Evolutionary conservation across 2,113 vertebrate genomes (phyloP).

Genomic region (Haemorhous mexicanus): DNA sequence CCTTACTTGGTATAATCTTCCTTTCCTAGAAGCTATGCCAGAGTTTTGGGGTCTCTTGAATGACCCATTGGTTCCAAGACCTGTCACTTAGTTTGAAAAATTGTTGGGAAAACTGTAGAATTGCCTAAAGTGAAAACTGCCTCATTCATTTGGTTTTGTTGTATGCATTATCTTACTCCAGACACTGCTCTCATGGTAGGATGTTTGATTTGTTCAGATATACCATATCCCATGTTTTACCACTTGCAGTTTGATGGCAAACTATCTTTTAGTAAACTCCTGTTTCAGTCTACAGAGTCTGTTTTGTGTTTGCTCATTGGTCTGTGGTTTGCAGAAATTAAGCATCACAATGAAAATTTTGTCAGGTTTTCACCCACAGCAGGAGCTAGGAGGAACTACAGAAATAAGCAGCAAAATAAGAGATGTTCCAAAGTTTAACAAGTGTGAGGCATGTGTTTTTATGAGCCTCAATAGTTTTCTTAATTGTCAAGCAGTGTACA

Average conservation of each 20-base stretch:
- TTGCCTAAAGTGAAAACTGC: background rate
- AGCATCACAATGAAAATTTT: background rate
- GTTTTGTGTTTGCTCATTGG: background rate
- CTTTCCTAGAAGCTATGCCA: background rate
- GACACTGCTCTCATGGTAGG: background rate
- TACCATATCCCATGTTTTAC: background rate
- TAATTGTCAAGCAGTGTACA: background rate
- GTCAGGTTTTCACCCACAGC: background rate
- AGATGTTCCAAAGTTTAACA: slow-evolving; percentile 33
- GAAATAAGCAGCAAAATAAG: slow-evolving; percentile 41
- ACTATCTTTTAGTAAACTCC: background rate
- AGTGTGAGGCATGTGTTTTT: background rate
- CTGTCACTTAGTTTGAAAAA: background rate
- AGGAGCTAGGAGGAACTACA: slow-evolving; percentile 1
- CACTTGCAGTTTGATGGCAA: background rate
- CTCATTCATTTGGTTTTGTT: background rate
- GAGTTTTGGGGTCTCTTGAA: background rate
- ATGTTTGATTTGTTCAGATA: background rate
- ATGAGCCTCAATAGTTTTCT: background rate
- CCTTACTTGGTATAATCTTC: background rate
- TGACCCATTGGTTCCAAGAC: background rate
- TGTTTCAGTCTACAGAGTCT: background rate
- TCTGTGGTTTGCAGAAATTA: background rate
- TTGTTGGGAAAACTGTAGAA: background rate
- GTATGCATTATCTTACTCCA: background rate